Evolutionary conservation across 2,888 invertebrate species (phyloP).

Genomic region (Timema podura): DNA sequence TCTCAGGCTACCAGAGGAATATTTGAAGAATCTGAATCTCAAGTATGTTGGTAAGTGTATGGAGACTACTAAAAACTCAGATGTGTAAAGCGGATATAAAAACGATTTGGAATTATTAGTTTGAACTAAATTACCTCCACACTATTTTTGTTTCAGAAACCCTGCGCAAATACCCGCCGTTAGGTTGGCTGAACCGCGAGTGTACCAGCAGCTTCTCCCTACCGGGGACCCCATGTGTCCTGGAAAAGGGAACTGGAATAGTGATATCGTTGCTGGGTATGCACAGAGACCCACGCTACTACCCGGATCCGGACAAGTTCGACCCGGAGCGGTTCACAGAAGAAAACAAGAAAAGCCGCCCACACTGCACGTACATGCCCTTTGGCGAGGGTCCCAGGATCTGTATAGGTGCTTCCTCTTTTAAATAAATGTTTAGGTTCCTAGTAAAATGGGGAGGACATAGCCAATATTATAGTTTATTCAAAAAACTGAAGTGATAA

Average conservation of each 20-base stretch:
- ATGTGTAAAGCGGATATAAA: no score
- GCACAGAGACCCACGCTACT: constrained; percentile 36
- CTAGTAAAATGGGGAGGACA: not conserved
- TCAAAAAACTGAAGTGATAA: no score
- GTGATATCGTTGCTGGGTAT: constrained; percentile 34
- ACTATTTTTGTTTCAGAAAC: constrained; percentile 31
- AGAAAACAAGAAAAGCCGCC: constrained; percentile 31
- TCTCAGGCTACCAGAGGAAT: no score
- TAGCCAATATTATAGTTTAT: no score
- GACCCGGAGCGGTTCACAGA: constrained; percentile 38
- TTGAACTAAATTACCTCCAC: not conserved
- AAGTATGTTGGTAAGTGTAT: no score
- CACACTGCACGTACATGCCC: constrained; percentile 28
- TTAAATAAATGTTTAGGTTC: not conserved
- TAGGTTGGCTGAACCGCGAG: constrained; percentile 27
- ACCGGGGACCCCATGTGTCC: constrained; percentile 40
- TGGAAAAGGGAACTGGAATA: constrained; percentile 30
- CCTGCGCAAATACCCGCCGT: constrained; percentile 36
- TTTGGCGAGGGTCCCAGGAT: constrained; percentile 27
- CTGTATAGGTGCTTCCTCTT: constrained; percentile 21
- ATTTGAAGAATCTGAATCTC: no score
- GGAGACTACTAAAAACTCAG: no score
- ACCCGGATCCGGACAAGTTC: constrained; percentile 38
- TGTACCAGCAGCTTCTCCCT: constrained; percentile 29
- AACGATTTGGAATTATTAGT: no score